phyloP scores from a whole-genome alignment of 2,113 vertebrate species.

The human (Homo sapiens) region DNA sequence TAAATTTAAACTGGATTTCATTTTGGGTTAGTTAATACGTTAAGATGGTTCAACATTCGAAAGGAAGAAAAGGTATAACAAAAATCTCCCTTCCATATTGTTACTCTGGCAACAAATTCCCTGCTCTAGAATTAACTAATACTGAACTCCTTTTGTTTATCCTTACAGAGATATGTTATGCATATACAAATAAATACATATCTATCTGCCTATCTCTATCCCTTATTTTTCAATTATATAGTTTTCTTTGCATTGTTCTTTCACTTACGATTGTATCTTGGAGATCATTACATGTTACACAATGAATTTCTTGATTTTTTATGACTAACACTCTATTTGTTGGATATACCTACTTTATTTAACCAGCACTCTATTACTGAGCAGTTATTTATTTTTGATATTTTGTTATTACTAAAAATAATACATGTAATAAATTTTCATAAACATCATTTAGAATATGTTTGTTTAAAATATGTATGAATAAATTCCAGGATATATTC shows the following conservation, averaged over 20 bases:
- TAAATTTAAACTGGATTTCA: conserved; percentile 15
- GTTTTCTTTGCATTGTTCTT: conserved; percentile 4
- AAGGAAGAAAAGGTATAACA: conserved; percentile 1
- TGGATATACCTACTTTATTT: not conserved
- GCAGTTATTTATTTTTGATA: not conserved
- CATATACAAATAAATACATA: not conserved
- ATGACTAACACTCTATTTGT: not conserved
- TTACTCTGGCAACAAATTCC: not conserved
- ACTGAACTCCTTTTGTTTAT: not conserved
- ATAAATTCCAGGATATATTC: not conserved
- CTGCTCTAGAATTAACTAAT: not conserved
- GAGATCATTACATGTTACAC: not conserved
- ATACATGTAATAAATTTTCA: not conserved
- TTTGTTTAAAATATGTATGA: not conserved
- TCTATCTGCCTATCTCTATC: not conserved
- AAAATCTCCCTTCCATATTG: not conserved
- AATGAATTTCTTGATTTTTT: not conserved
- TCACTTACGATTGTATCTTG: not conserved
- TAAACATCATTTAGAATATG: not conserved
- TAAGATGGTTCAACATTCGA: not conserved
- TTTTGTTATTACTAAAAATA: conserved; percentile 1
- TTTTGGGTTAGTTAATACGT: not conserved
- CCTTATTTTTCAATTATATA: not conserved
- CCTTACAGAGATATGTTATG: not conserved
- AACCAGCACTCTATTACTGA: not conserved